A percentile compares a stretch with the other conserved stretches of the same genome.
Conservation (phyloP, 2,113 vertebrate genomes). For the Tragelaphus imberbis region DNA sequence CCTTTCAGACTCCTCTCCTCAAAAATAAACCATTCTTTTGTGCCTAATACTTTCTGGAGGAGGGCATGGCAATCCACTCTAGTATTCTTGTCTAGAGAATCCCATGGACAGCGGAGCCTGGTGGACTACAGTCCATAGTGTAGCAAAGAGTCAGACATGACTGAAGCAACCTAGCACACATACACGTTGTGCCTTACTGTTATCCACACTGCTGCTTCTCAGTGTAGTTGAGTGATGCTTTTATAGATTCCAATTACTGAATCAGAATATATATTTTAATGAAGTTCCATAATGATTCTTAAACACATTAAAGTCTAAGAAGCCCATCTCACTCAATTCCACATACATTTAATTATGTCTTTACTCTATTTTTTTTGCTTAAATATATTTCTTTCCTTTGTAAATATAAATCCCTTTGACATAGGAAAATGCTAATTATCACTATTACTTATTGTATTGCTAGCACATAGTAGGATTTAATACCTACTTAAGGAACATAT, state of each 20-base stretch:
- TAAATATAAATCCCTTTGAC: background rate
- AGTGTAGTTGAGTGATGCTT: background rate
- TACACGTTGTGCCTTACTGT: background rate
- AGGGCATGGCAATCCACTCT: background rate
- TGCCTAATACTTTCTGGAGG: background rate
- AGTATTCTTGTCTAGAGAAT: background rate
- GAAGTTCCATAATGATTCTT: background rate
- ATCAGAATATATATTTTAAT: background rate
- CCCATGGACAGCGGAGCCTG: background rate
- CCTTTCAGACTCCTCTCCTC: background rate
- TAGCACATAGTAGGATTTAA: background rate
- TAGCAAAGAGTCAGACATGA: background rate
- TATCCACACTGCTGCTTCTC: background rate
- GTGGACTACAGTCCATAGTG: background rate
- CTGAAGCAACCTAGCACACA: background rate
- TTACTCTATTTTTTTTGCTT: background rate
- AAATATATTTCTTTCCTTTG: background rate
- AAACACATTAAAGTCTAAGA: background rate
- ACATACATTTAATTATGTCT: background rate
- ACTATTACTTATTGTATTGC: background rate
- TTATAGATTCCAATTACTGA: background rate
- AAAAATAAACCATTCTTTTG: background rate
- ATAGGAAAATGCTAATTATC: background rate
- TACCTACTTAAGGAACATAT: background rate
- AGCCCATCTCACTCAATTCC: background rate